A percentile compares a stretch with the other conserved stretches of the same genome.
phyloP scores from a whole-genome alignment of 2,888 invertebrate species.

The Drosophila emarginata region DNA sequence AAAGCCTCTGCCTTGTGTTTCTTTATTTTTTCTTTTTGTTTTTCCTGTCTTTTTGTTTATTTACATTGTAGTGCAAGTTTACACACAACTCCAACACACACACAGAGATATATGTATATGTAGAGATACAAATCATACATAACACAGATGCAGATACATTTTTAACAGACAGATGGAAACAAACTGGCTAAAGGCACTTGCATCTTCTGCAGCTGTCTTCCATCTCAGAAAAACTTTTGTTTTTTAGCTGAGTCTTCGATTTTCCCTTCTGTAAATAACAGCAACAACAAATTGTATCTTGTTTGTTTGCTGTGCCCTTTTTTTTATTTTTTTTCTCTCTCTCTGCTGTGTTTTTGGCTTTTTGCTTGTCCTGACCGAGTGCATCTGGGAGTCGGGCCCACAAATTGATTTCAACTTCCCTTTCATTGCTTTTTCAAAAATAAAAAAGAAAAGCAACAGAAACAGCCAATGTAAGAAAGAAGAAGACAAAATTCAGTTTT shows the following conservation, averaged over 20 bases:
- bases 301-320: constrained; percentile 39
- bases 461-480: neutral
- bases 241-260: constrained; percentile 9
- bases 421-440: constrained; percentile 1
- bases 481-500: neutral
- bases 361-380: constrained; percentile 4
- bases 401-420: constrained; percentile 10
- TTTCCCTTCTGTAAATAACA: constrained; percentile 37
- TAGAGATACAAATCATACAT: neutral
- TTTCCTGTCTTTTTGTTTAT: constrained; percentile 64
- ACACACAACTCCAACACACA: constrained; percentile 48
- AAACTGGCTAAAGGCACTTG: constrained; percentile 48
- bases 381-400: constrained; percentile 8
- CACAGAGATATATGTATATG: constrained; percentile 3
- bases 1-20: constrained; percentile 36
- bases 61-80: constrained; percentile 74
- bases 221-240: constrained; percentile 53
- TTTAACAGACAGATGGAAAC: constrained; percentile 7
- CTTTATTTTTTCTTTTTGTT: constrained; percentile 28
- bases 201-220: constrained; percentile 42
- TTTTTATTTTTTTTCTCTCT: neutral
- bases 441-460: neutral
- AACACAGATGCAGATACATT: constrained; percentile 9
- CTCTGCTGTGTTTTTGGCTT: constrained; percentile 29
- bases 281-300: constrained; percentile 41